Conservation (phyloP, 2,888 invertebrate genomes). For the Leptodirus hochenwartii region DNA sequence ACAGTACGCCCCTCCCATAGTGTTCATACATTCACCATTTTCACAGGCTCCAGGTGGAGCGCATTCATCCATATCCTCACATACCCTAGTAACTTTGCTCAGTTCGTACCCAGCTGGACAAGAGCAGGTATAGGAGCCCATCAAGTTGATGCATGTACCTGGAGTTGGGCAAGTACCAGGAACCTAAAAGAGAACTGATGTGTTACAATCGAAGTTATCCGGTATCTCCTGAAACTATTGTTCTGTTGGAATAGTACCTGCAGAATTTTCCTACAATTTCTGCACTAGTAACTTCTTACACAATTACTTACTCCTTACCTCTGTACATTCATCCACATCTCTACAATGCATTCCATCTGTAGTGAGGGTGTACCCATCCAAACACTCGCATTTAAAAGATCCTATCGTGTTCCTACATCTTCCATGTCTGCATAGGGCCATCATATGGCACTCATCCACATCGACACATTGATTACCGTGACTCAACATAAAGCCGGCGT, state of each 20-base stretch:
- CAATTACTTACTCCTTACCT: constrained; percentile 26
- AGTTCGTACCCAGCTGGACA: constrained; percentile 66
- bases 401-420: constrained; percentile 65
- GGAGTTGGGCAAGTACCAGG: constrained; percentile 40
- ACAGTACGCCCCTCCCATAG: constrained; percentile 66
- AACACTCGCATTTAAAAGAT: constrained; percentile 66
- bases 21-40: constrained; percentile 65
- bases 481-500: constrained; percentile 57
- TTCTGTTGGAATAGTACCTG: too few species aligned
- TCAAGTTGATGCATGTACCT: constrained; percentile 46
- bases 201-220: constrained; percentile 3
- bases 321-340: constrained; percentile 60
- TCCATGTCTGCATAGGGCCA: constrained; percentile 73
- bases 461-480: constrained; percentile 64
- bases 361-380: constrained; percentile 55
- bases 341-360: constrained; percentile 61
- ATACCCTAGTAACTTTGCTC: constrained; percentile 37
- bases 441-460: constrained; percentile 68
- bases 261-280: too few species aligned
- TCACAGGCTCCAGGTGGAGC: constrained; percentile 54
- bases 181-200: constrained; percentile 20
- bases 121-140: constrained; percentile 54
- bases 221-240: too few species aligned
- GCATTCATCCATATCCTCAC: constrained; percentile 68
- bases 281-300: background rate